A percentile compares a stretch with the other conserved stretches of the same genome.
These are phyloP conservation scores for Strix uralensis DNA, from an alignment of 2,113 vertebrate genomes.

Conservation along the genomic window DNA sequence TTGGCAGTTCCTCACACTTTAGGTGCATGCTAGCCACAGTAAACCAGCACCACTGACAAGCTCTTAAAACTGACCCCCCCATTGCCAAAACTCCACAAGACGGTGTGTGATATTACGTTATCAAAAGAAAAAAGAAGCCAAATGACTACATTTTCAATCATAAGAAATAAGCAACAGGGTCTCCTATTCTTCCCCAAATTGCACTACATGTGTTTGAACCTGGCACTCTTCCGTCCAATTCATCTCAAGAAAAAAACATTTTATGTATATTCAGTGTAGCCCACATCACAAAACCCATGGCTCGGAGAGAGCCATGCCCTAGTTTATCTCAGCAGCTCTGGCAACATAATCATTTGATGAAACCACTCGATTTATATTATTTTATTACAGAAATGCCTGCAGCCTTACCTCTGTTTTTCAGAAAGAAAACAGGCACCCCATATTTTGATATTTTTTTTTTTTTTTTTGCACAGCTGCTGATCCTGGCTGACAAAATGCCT, in stretches of 20 bases:
- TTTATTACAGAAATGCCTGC: not conserved
- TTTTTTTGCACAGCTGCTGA: not conserved
- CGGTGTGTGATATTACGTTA: rapidly evolving
- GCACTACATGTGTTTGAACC: not conserved
- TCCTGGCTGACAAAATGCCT: not conserved
- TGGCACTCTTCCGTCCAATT: not conserved
- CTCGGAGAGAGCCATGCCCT: not conserved
- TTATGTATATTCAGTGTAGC: not conserved
- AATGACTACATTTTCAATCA: not conserved
- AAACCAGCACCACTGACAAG: not conserved
- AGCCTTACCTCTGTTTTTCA: rapidly evolving
- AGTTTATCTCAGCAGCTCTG: not conserved
- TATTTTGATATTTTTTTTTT: too few species aligned
- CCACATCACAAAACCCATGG: not conserved
- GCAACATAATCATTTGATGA: not conserved
- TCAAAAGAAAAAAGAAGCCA: not conserved
- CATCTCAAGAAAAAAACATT: not conserved
- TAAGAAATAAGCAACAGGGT: not conserved
- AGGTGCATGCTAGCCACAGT: not conserved
- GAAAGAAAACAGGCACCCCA: not conserved
- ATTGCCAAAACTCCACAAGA: not conserved
- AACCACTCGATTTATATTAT: not conserved
- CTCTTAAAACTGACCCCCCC: not conserved
- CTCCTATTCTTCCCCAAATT: not conserved
- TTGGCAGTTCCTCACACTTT: not conserved